phyloP scores from a whole-genome alignment of 2,888 invertebrate genomes.

The Drosophila stalkeri region DNA sequence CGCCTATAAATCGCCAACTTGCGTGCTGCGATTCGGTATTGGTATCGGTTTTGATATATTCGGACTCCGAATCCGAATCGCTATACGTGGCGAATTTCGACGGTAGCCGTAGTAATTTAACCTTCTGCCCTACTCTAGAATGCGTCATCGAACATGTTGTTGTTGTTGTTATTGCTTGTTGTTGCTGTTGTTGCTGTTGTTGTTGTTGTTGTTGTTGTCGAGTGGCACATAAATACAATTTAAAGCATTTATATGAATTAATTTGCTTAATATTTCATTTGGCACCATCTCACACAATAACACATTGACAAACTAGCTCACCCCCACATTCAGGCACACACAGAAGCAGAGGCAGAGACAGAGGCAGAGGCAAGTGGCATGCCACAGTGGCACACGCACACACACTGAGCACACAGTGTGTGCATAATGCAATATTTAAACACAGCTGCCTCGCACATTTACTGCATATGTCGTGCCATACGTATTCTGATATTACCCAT shows the following conservation, averaged over 20 bases:
- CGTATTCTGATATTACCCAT: conserved; percentile 57
- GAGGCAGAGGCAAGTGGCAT: conserved; percentile 21
- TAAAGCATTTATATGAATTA: conserved; percentile 52
- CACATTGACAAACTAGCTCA: conserved; percentile 27
- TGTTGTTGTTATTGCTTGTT: conserved; percentile 13
- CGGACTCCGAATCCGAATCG: conserved; percentile 64
- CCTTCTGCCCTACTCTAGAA: conserved; percentile 83
- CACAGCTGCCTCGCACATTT: conserved; percentile 54
- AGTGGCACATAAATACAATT: conserved; percentile 36
- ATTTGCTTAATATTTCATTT: conserved; percentile 69
- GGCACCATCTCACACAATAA: conserved; percentile 44
- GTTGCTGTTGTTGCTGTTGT: conserved; percentile 16
- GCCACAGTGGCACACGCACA: conserved; percentile 25
- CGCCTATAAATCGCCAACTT: conserved; percentile 69
- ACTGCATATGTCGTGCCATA: conserved; percentile 61
- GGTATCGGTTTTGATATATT: conserved; percentile 54
- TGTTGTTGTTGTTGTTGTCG: conserved; percentile 20
- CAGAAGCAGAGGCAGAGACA: not conserved
- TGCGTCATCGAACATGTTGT: conserved; percentile 81
- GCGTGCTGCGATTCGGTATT: conserved; percentile 63
- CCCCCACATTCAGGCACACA: conserved; percentile 27
- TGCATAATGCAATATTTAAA: conserved; percentile 43
- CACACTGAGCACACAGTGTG: conserved; percentile 16
- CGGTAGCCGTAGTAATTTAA: conserved; percentile 71
- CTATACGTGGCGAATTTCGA: conserved; percentile 77